Percentiles rank a stretch among this genome's conserved stretches.
These are phyloP conservation scores for Bubo bubo DNA, from an alignment of 2,113 vertebrate genomes.

Conservation along the genomic window DNA sequence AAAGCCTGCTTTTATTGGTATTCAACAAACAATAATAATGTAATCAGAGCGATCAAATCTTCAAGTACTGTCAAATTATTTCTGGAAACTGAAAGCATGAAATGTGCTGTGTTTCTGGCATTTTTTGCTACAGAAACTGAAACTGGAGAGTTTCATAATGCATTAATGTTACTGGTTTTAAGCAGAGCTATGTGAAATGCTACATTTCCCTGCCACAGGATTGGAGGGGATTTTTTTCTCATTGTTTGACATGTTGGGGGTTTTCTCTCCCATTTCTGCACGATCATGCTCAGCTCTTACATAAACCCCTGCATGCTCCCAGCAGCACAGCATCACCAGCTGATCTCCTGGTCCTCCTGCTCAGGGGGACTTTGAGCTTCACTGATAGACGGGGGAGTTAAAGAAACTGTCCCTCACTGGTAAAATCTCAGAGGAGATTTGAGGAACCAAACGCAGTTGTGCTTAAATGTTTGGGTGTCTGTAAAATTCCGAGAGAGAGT, in stretches of 20 bases:
- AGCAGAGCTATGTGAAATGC: background rate
- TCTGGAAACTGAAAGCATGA: conserved; percentile 28
- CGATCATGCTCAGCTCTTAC: fast-evolving
- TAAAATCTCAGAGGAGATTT: background rate
- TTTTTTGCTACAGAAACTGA: background rate
- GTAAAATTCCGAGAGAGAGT: background rate
- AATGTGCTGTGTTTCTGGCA: background rate
- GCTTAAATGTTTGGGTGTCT: too few relatives aligned
- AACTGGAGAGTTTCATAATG: background rate
- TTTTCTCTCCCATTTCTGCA: background rate
- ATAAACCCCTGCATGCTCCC: fast-evolving
- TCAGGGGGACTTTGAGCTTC: fast-evolving
- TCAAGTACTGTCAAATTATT: conserved; percentile 37
- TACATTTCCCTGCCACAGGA: background rate
- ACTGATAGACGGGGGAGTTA: background rate
- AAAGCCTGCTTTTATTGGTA: background rate
- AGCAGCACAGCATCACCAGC: background rate
- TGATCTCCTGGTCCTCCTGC: background rate
- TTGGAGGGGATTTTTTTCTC: fast-evolving
- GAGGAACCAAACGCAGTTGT: background rate
- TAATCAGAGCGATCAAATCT: conserved; percentile 11
- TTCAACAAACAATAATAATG: conserved; percentile 32
- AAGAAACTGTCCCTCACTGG: fast-evolving
- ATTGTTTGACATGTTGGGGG: fast-evolving
- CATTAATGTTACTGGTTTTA: background rate